A percentile compares a stretch with the other conserved stretches of the same genome.
These are phyloP conservation scores for Hypothenemus hampei DNA, from an alignment of 1,140 invertebrate genomes.

Conservation along the genomic window DNA sequence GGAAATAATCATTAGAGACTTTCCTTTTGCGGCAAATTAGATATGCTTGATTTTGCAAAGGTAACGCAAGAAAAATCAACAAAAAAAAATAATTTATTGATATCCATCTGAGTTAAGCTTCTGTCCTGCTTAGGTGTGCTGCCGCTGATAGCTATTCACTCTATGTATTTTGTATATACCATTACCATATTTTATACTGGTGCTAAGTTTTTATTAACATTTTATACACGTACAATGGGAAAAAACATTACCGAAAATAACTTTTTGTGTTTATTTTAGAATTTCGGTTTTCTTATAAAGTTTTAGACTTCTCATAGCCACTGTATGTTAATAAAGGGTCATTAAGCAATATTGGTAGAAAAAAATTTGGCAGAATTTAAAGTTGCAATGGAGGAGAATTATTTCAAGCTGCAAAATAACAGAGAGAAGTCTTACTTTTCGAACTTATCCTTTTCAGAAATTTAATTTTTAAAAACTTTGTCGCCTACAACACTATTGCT, in stretches of 20 bases:
- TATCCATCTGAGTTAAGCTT: conserved; percentile 35
- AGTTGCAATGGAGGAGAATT: too few relatives aligned
- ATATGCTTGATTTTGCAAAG: neutral
- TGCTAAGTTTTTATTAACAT: conserved; percentile 34
- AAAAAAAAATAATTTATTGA: conserved; percentile 25
- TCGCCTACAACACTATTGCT: conserved; percentile 12
- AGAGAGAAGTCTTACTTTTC: too few relatives aligned
- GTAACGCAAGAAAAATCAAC: conserved; percentile 11
- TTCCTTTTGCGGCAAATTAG: neutral
- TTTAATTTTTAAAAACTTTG: conserved; percentile 7
- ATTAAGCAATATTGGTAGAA: too few relatives aligned
- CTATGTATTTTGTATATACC: conserved; percentile 38
- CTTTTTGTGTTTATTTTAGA: conserved; percentile 11
- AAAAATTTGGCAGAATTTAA: too few relatives aligned
- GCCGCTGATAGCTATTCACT: conserved; percentile 42
- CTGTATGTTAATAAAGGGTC: too few relatives aligned
- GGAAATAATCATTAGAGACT: neutral
- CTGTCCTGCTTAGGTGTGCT: conserved; percentile 42
- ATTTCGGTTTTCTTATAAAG: conserved; percentile 26
- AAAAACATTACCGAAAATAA: conserved; percentile 20
- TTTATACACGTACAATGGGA: conserved; percentile 26
- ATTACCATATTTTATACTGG: conserved; percentile 36
- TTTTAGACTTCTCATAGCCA: too few relatives aligned
- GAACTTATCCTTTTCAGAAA: too few relatives aligned
- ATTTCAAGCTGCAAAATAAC: too few relatives aligned